Evolutionary conservation across 2,888 invertebrate species (phyloP), one percentile per base, ranked within the genome.

Genomic region (Apotomis betuletana): DNA sequence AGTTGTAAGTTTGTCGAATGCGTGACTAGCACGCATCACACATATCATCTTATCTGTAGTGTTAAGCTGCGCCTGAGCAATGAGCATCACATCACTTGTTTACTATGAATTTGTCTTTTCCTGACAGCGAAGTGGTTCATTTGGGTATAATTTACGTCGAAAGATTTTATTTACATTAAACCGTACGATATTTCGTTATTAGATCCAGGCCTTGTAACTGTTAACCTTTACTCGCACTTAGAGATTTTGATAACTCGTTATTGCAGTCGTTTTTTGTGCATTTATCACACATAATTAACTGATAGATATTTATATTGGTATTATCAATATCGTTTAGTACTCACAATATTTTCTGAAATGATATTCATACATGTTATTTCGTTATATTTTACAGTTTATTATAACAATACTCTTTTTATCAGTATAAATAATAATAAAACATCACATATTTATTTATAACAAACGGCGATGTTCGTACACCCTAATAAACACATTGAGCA

Each of bases 401-500:
- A 27, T 27, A 55, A 55, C 27, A 57, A 10, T 27, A 36, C 36
- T 36, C 27, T 57, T 36, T 55, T 64, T 44, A 55, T 5, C 13
- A 38, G 44, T 27, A 64, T 64, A 13, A 58, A 38, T 55, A 51
- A 62, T 62, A 62, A 62, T 51, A 62, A 62, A 38, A 62, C 36
- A 62, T 63, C 62, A 41, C 9, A 69, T 69, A 65, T 70, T 52
- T 58, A 70, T 65, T 27, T 59, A 59, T 51, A 59, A 49, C 67
- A 51, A 60, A 70, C 70, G 54, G 60, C 55, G 61, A 55, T 57
- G 41, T 68, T 36, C 54, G 59, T 59, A 57, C 72, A 68, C 67
- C 68, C 68, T 61, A 63, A 72, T 63, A 67, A 61, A 62, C 55
- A 62, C 62, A 62, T 67, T 64, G 64, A 68, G 58, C 72, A 72